These are phyloP conservation scores for Gadopsis marmoratus DNA, from an alignment of 2,797 vertebrate species.

Conservation along the genomic window DNA sequence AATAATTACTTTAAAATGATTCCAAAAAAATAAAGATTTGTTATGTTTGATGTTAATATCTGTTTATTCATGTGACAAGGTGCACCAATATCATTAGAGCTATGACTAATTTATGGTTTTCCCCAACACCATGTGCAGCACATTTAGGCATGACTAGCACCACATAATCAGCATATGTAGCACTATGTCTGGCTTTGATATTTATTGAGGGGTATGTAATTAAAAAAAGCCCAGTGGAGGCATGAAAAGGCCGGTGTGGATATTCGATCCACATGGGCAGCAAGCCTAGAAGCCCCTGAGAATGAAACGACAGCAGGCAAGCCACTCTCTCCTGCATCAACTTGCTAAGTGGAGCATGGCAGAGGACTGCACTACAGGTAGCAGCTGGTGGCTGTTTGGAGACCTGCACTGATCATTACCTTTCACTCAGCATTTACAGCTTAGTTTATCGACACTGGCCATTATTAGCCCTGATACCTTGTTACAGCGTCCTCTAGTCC, in stretches of 20 bases:
- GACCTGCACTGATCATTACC: constrained; percentile 75
- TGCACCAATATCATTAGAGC: constrained; percentile 61
- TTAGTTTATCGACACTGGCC: constrained; percentile 59
- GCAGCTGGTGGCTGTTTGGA: constrained; percentile 74
- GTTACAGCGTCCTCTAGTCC: constrained; percentile 50
- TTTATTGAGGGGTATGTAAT: constrained; percentile 69
- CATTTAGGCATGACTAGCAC: constrained; percentile 69
- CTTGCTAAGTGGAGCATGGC: constrained; percentile 80
- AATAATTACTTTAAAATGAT: neutral
- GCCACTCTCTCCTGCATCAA: constrained; percentile 69
- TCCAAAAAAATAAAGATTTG: neutral
- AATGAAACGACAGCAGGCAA: constrained; percentile 57
- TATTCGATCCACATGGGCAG: constrained; percentile 75
- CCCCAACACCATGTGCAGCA: constrained; percentile 59
- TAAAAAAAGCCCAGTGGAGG: constrained; percentile 63
- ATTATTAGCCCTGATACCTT: constrained; percentile 60
- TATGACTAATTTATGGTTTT: constrained; percentile 69
- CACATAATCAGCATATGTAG: constrained; percentile 73
- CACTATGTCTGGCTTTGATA: constrained; percentile 73
- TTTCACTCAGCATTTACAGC: constrained; percentile 76
- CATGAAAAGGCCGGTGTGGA: constrained; percentile 66
- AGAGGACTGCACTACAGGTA: constrained; percentile 71
- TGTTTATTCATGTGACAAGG: constrained; percentile 62
- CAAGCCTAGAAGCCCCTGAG: constrained; percentile 66
- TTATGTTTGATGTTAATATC: constrained; percentile 61